Evolutionary conservation across 1,140 invertebrate genomes (phyloP).

Genomic region (Bombus affinis): DNA sequence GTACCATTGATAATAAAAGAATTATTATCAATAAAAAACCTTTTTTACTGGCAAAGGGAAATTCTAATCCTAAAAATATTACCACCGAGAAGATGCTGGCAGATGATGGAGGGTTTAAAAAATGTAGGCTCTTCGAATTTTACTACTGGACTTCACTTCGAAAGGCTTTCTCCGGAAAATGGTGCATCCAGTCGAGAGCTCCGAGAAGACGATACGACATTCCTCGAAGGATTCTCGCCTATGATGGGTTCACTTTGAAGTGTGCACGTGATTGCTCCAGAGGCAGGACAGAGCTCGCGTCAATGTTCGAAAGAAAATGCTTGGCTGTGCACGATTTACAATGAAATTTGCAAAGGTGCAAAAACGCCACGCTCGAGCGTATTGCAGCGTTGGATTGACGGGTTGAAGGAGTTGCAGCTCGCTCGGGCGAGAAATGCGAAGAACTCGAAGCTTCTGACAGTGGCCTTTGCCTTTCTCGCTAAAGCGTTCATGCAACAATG

Average conservation of each 20-base stretch:
- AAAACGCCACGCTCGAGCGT: not conserved
- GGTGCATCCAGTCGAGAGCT: not conserved
- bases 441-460: constrained; percentile 7
- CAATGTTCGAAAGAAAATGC: not conserved
- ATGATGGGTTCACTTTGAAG: not conserved
- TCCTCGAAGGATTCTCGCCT: not conserved
- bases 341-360: constrained; percentile 3
- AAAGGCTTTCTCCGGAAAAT: not conserved
- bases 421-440: not conserved
- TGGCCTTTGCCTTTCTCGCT: not conserved
- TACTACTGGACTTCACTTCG: not conserved
- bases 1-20: not conserved
- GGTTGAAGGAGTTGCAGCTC: not conserved
- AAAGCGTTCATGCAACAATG: too few species aligned
- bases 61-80: too few species aligned
- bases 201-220: not conserved
- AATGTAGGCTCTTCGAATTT: not conserved
- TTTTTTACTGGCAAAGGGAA: too few species aligned
- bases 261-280: not conserved
- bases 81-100: too few species aligned
- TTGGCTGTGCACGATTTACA: not conserved
- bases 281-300: not conserved
- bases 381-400: not conserved
- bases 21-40: too few species aligned
- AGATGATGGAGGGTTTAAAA: not conserved